phyloP scores from a whole-genome alignment of 2,113 vertebrate genomes.

The Laterallus jamaicensis region DNA sequence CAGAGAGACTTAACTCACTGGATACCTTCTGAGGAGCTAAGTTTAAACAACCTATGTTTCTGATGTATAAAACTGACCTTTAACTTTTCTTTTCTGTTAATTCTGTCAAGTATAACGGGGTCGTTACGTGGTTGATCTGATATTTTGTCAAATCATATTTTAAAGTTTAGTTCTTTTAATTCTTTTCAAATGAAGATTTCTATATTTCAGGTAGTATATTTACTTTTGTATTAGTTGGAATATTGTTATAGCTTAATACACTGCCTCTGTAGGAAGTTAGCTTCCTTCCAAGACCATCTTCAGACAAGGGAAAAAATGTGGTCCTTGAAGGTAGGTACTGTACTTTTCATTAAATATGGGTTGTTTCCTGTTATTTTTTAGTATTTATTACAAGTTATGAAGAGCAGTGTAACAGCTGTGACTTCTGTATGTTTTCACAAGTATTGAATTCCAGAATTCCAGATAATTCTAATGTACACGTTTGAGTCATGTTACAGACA shows the following conservation, averaged over 20 bases:
- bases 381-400: conserved; percentile 53
- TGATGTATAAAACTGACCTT: conserved; percentile 30
- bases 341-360: conserved; percentile 51
- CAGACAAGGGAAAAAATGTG: conserved; percentile 51
- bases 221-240: conserved; percentile 49
- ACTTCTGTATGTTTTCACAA: conserved; percentile 60
- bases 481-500: conserved; percentile 71
- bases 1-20: not conserved
- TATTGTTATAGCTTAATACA: conserved; percentile 57
- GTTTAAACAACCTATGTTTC: not conserved
- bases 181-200: conserved; percentile 37
- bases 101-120: conserved; percentile 18
- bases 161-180: conserved; percentile 37
- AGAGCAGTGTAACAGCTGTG: conserved; percentile 67
- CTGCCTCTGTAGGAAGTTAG: conserved; percentile 26
- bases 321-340: conserved; percentile 63
- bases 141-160: conserved; percentile 17
- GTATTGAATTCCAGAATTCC: conserved; percentile 66
- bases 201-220: conserved; percentile 41
- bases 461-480: conserved; percentile 34
- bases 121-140: conserved; percentile 29
- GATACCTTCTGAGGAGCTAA: conserved; percentile 6
- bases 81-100: conserved; percentile 28
- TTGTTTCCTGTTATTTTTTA: conserved; percentile 60
- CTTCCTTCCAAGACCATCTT: conserved; percentile 28